phyloP scores from a whole-genome alignment of 2,797 vertebrate species.

The Tenualosa ilisha region DNA sequence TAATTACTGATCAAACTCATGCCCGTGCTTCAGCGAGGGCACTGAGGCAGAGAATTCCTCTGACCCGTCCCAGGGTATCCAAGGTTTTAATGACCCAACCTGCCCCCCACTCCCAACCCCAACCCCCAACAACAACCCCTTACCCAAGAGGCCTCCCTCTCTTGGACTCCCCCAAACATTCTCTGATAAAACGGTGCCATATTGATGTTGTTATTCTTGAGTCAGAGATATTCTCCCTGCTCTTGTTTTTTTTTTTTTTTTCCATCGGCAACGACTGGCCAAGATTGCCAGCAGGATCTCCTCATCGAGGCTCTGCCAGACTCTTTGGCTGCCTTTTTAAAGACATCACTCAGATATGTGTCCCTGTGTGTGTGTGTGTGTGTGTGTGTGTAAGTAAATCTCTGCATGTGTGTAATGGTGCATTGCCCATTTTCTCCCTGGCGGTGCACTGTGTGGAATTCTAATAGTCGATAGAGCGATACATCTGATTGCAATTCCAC shows the following conservation, averaged over 20 bases:
- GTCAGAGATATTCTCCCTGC: neutral
- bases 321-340: neutral
- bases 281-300: neutral
- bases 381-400: neutral
- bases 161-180: neutral
- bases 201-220: neutral
- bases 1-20: slow-evolving; percentile 30
- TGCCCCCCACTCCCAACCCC: neutral
- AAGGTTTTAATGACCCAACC: slow-evolving; percentile 14
- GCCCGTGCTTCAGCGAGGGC: slow-evolving; percentile 2
- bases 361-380: neutral
- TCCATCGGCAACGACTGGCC: neutral
- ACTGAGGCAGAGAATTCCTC: neutral
- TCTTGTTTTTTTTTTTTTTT: neutral
- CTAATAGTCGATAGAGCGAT: neutral
- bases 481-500: neutral
- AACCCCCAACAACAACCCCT: neutral
- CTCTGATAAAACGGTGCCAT: slow-evolving; percentile 10
- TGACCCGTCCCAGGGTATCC: neutral
- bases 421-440: neutral
- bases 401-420: neutral
- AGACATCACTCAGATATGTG: neutral
- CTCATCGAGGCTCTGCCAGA: neutral
- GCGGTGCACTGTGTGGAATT: neutral
- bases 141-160: slow-evolving; percentile 36